A percentile compares a stretch with the other conserved stretches of the same genome.
Evolutionary conservation across 2,888 invertebrate species (phyloP).

Genomic region (Ormyrus nitidulus): DNA sequence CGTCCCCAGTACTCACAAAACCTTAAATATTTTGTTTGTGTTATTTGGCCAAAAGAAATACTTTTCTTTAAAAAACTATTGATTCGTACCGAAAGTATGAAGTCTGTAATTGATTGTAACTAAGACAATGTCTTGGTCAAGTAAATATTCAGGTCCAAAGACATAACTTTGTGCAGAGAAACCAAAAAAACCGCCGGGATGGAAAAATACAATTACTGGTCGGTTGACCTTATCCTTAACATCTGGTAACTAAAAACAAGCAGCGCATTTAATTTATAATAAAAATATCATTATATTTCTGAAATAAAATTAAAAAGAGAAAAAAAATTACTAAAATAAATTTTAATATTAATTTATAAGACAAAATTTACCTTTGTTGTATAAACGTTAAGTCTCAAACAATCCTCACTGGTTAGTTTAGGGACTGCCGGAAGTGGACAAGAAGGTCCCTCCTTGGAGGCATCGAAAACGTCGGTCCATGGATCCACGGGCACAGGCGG

Average conservation of each 20-base stretch:
- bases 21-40: constrained; percentile 70
- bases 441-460: constrained; percentile 78
- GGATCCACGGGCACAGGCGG: constrained; percentile 76
- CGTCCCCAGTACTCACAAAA: constrained; percentile 81
- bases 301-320: no score
- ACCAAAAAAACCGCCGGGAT: no score
- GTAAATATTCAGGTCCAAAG: constrained; percentile 67
- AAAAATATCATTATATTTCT: no score
- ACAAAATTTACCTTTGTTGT: constrained; percentile 73
- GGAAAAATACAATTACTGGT: no score
- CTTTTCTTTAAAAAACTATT: no score
- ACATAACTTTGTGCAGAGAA: constrained; percentile 77
- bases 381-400: constrained; percentile 81
- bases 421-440: constrained; percentile 75
- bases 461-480: constrained; percentile 79
- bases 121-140: constrained; percentile 69
- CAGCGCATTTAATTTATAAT: no score
- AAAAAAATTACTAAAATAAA: no score
- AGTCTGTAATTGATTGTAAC: constrained; percentile 71
- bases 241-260: no score
- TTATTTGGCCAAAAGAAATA: no score
- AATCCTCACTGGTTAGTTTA: constrained; percentile 77
- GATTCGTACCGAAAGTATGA: constrained; percentile 71
- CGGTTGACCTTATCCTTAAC: no score
- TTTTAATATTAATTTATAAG: no score